These are phyloP conservation scores for Hyaena hyaena DNA, from an alignment of 2,113 vertebrate species.

Conservation along the genomic window DNA sequence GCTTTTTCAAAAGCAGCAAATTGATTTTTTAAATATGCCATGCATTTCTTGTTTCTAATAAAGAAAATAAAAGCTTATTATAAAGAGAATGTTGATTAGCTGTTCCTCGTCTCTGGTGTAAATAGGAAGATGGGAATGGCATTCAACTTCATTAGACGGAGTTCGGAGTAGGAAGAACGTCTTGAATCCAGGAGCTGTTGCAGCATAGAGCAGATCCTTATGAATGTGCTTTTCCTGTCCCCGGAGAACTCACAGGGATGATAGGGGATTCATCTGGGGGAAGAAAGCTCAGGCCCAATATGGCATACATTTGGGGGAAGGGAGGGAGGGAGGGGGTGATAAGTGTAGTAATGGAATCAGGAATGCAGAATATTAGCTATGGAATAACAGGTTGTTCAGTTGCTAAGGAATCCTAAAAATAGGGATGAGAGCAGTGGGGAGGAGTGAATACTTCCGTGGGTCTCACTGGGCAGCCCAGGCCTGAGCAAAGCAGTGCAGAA, in stretches of 20 bases:
- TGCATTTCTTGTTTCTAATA: slow-evolving; percentile 38
- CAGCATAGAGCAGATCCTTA: background rate
- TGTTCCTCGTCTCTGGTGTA: background rate
- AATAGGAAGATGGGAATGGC: background rate
- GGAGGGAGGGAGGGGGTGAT: background rate
- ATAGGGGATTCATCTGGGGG: background rate
- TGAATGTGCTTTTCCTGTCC: background rate
- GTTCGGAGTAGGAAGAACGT: background rate
- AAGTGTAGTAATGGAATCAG: background rate
- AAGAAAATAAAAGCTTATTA: background rate
- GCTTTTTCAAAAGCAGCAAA: slow-evolving; percentile 4
- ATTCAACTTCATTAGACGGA: background rate
- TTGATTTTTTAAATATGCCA: background rate
- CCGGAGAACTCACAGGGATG: background rate
- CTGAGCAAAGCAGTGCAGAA: background rate
- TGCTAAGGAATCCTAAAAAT: slow-evolving; percentile 68
- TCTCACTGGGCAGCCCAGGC: background rate
- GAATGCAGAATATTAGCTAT: slow-evolving; percentile 64
- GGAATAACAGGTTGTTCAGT: slow-evolving; percentile 9
- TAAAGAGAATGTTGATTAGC: background rate
- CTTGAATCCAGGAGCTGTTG: background rate
- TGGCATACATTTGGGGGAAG: background rate
- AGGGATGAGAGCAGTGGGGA: background rate
- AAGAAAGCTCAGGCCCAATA: background rate
- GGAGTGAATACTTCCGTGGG: background rate